Conservation (phyloP, 2,888 invertebrate genomes). For the Scaptomyza caliginosa region DNA sequence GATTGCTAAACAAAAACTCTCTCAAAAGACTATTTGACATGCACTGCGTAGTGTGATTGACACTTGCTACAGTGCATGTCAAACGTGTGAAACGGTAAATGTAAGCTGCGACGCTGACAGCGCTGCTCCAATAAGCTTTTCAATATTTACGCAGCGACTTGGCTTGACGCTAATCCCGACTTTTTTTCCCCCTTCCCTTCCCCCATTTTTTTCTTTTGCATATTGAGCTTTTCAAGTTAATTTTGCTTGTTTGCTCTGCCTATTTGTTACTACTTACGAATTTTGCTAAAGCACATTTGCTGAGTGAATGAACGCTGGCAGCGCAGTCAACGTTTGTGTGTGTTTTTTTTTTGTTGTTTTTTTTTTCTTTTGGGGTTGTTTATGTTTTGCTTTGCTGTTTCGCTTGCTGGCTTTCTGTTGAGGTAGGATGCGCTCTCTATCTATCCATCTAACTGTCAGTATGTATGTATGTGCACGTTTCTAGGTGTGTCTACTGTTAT, state of each 20-base stretch:
- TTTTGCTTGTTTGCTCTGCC: conserved; percentile 62
- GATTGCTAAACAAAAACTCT: too few relatives aligned
- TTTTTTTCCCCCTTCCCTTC: too few relatives aligned
- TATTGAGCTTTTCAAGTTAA: conserved; percentile 65
- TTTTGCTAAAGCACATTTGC: conserved; percentile 3
- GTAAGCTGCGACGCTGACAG: conserved; percentile 29
- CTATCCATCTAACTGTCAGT: not conserved
- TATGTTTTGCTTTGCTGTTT: conserved; percentile 69
- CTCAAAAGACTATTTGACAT: conserved; percentile 5
- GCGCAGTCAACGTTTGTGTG: conserved; percentile 6
- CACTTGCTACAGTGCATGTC: conserved; percentile 13
- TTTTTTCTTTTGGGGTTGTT: conserved; percentile 67
- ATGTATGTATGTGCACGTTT: conserved; percentile 2
- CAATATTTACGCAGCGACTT: conserved; percentile 73
- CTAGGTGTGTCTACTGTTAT: conserved; percentile 53
- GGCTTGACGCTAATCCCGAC: conserved; percentile 61
- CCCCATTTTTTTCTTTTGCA: conserved; percentile 66
- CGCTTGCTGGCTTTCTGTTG: conserved; percentile 56
- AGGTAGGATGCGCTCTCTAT: conserved; percentile 64
- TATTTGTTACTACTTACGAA: conserved; percentile 37
- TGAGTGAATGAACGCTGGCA: conserved; percentile 4
- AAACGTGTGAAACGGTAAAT: conserved; percentile 15
- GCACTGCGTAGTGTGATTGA: conserved; percentile 21
- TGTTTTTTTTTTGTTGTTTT: conserved; percentile 45
- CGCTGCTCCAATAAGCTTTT: conserved; percentile 65